phyloP scores from a whole-genome alignment of 2,888 invertebrate genomes.

The Agonopterix alstromeriana region DNA sequence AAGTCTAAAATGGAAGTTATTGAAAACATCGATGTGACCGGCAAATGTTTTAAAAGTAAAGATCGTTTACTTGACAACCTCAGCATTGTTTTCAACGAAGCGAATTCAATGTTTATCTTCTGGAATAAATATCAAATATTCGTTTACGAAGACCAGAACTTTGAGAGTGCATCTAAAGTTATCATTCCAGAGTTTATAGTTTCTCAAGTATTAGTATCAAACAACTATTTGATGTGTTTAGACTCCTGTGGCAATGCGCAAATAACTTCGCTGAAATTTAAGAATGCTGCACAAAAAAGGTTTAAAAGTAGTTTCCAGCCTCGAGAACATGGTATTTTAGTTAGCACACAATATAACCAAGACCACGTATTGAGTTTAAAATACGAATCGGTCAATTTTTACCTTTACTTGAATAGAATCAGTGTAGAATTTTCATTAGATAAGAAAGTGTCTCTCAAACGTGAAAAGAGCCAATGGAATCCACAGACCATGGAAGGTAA shows the following conservation, averaged over 20 bases:
- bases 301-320: slow-evolving; percentile 34
- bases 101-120: slow-evolving; percentile 28
- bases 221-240: slow-evolving; percentile 43
- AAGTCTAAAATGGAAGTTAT: slow-evolving; percentile 27
- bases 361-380: slow-evolving; percentile 35
- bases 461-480: slow-evolving; percentile 15
- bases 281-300: slow-evolving; percentile 35
- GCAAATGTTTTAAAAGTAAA: slow-evolving; percentile 36
- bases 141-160: slow-evolving; percentile 38
- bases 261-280: slow-evolving; percentile 41
- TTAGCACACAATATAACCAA: slow-evolving; percentile 16
- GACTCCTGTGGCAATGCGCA: slow-evolving; percentile 43
- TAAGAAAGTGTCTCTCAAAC: slow-evolving; percentile 21
- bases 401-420: slow-evolving; percentile 33
- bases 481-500: slow-evolving; percentile 17
- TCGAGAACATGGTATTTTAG: slow-evolving; percentile 26
- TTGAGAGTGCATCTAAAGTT: slow-evolving; percentile 25
- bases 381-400: slow-evolving; percentile 26
- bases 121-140: slow-evolving; percentile 66
- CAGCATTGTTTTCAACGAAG: slow-evolving; percentile 33
- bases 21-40: slow-evolving; percentile 17
- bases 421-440: slow-evolving; percentile 31
- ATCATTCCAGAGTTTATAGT: slow-evolving; percentile 44
- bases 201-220: slow-evolving; percentile 28
- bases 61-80: slow-evolving; percentile 30